phyloP scores from a whole-genome alignment of 2,797 vertebrate species.

The Eospalax fontanierii region DNA sequence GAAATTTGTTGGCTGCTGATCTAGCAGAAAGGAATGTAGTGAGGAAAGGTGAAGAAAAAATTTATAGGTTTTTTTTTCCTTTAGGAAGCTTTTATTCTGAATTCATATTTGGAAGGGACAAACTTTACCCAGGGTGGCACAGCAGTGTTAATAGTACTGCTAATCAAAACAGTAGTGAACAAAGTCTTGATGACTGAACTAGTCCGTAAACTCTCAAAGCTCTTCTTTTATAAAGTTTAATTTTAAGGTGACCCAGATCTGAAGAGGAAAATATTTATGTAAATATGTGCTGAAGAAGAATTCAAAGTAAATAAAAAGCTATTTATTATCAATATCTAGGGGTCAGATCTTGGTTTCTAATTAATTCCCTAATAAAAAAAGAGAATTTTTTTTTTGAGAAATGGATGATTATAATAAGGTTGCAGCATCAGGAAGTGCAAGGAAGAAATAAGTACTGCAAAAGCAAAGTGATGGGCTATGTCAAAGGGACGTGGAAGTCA shows the following conservation, averaged over 20 bases:
- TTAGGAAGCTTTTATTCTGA: constrained; percentile 56
- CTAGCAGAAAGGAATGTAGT: constrained; percentile 63
- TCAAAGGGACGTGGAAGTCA: not conserved
- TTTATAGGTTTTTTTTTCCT: constrained; percentile 56
- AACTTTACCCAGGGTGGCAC: not conserved
- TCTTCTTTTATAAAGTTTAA: not conserved
- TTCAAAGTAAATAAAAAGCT: constrained; percentile 11
- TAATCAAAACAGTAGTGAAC: not conserved
- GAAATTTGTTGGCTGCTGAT: constrained; percentile 43
- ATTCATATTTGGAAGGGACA: constrained; percentile 52
- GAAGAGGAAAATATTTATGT: constrained; percentile 11
- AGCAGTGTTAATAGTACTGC: not conserved
- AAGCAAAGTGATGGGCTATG: not conserved
- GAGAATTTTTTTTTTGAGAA: not conserved
- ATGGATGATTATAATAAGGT: not conserved
- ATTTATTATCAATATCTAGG: not conserved
- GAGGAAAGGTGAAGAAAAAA: constrained; percentile 53
- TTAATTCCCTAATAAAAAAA: not conserved
- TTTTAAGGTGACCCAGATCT: constrained; percentile 17
- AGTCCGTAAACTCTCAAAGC: constrained; percentile 28
- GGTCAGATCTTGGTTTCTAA: constrained; percentile 12
- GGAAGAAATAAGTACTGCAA: not conserved
- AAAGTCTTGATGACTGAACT: constrained; percentile 9
- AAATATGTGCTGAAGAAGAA: constrained; percentile 6
- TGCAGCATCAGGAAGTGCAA: not conserved